Evolutionary conservation across 2,113 vertebrate species (phyloP).

Genomic region (Chroicocephalus ridibundus): DNA sequence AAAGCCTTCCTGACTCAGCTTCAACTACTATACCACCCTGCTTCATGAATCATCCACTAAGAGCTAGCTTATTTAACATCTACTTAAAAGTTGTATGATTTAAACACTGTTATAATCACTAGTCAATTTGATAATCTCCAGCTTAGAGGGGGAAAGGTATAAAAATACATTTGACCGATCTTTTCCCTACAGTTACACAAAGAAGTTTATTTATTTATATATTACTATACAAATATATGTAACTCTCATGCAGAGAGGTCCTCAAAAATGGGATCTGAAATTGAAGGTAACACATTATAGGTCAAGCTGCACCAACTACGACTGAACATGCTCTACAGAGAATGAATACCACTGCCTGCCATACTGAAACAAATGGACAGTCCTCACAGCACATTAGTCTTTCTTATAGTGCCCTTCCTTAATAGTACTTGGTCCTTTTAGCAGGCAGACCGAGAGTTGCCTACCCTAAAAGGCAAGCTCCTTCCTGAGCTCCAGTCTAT

Average conservation of each 20-base stretch:
- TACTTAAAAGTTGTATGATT: not conserved
- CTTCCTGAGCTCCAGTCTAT: not conserved
- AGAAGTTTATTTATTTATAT: not conserved
- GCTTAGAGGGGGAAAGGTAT: not conserved
- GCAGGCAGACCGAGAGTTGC: not conserved
- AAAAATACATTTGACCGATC: not conserved
- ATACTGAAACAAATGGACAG: not conserved
- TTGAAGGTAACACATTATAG: not conserved
- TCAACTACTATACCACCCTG: not conserved
- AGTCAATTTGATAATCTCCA: constrained; percentile 14
- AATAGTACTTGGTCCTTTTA: not conserved
- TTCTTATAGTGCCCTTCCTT: not conserved
- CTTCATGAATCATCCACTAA: constrained; percentile 7
- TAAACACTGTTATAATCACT: constrained; percentile 23
- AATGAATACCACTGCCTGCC: not conserved
- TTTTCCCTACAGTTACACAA: not conserved
- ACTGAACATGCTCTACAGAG: not conserved
- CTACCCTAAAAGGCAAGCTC: not conserved
- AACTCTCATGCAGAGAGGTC: not conserved
- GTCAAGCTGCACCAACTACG: not conserved
- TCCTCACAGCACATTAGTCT: not conserved
- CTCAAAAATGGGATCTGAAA: not conserved
- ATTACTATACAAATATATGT: not conserved
- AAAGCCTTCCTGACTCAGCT: not conserved
- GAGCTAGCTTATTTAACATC: not conserved